phyloP scores from a whole-genome alignment of 2,888 invertebrate genomes.

The Himalopsyche anomala region DNA sequence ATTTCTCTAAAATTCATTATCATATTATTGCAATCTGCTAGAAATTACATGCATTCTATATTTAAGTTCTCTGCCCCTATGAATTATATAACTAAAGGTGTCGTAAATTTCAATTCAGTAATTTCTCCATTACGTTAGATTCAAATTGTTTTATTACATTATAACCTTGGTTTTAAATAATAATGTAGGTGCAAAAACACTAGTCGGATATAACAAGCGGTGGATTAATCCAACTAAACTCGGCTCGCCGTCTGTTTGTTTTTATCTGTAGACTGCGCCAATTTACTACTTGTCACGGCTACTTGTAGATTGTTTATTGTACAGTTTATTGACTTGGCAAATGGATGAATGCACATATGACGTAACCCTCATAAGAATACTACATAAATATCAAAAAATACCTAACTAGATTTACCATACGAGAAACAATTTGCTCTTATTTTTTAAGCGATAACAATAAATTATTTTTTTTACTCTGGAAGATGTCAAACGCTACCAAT shows the following conservation, averaged over 20 bases:
- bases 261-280: not conserved
- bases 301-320: conserved; percentile 21
- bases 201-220: conserved; percentile 8
- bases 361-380: not conserved
- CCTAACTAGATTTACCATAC: too few species aligned
- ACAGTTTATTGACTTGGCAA: conserved; percentile 18
- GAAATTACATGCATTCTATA: too few species aligned
- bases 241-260: not conserved
- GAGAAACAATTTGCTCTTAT: too few species aligned
- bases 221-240: not conserved
- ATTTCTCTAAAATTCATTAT: too few species aligned
- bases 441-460: too few species aligned
- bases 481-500: too few species aligned
- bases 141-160: not conserved
- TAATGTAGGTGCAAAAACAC: not conserved
- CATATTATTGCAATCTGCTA: too few species aligned
- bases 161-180: not conserved
- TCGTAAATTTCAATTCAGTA: too few species aligned
- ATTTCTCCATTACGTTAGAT: too few species aligned
- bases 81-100: too few species aligned
- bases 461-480: too few species aligned
- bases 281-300: conserved; percentile 26
- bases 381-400: not conserved
- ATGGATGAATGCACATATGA: conserved; percentile 15
- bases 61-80: too few species aligned